Base-by-base conservation (phyloP, 1,140 invertebrate genomes). In the Trachymyrmex septentrionalis region DNA sequence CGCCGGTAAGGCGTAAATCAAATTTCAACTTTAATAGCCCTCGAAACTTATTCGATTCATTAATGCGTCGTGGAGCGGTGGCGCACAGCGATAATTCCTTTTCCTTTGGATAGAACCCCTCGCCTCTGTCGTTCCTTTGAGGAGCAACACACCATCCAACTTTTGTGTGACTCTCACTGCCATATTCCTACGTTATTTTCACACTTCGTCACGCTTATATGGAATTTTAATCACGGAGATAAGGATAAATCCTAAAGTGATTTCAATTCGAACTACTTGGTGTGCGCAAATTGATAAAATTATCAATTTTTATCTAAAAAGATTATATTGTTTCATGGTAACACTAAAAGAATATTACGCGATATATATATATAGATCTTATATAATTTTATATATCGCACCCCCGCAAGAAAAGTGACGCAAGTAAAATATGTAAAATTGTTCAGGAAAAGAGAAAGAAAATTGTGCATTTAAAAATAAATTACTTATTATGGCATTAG, bases 31-130 rank as follows among this genome's bases (percentile, higher is more conserved):
- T 92, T 92, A 90, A 92, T 92, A 86, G 88, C 64, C 87, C 87
- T 91, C 86, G 82, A 91, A 92, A 92, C 91, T 92, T 90, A 90
- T 93, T 92, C 90, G 88, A 92, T 92, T 92, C 87, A 87, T 89
- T 92, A 87, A 88, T 91, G 88, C 86, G 64, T 89, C 84, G 86
- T 48, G 71, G 59, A 86, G 81, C 48, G 81, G 24, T 34, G 81
- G 85, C 88, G 84, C 57, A 72, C 59, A 61, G 76, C 85, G 88
- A 89, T 90, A 90, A 90, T 87, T 88, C 85, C 87, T 66, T 67
- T 73, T 50, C 72, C 44, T 30, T 30, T 77, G 27, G 72, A 6
- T 21, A 59, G 27, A 27, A 50, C 34, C n/a, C 30, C 7, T 16
- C n/a, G 10, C 6, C 3, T 12, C 21, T 30, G 14, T 55, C 59